A percentile compares a stretch with the other conserved stretches of the same genome.
Conservation (phyloP, 2,797 vertebrate species). For the Gallinago solitaria region DNA sequence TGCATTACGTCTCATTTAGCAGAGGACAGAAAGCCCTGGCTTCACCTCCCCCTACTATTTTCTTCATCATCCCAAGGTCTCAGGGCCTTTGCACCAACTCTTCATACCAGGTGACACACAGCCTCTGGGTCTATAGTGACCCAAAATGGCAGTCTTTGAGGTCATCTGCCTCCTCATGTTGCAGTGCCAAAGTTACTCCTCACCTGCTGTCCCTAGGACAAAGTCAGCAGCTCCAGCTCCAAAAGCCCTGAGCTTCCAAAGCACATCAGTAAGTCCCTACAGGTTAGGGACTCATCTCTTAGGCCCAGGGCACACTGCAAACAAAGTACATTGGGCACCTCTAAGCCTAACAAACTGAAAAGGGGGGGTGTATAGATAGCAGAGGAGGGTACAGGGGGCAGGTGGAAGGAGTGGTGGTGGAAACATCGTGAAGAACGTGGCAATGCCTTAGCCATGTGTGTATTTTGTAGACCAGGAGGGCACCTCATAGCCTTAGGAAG, state of each 20-base stretch:
- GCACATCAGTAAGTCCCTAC: neutral
- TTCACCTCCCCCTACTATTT: neutral
- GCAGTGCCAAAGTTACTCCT: neutral
- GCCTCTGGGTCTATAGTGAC: neutral
- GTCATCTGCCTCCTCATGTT: no score
- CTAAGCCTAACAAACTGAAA: neutral
- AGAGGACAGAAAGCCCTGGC: neutral
- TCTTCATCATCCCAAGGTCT: neutral
- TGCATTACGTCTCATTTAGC: neutral
- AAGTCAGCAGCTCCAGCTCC: neutral
- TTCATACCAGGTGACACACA: neutral
- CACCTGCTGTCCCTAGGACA: neutral
- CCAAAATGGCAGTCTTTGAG: neutral
- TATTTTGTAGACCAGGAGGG: neutral
- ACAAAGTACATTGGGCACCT: neutral
- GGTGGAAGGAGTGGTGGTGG: neutral
- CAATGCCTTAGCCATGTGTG: neutral
- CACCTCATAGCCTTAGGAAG: neutral
- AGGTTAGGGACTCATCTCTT: neutral
- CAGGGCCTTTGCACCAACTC: accelerated
- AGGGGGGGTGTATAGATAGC: neutral
- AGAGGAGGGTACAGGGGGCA: neutral
- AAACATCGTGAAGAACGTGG: neutral
- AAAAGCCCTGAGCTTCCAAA: neutral
- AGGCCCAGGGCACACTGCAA: neutral